These are phyloP conservation scores for Drosophila erecta DNA, from an alignment of 1,140 invertebrate species.

Conservation along the genomic window DNA sequence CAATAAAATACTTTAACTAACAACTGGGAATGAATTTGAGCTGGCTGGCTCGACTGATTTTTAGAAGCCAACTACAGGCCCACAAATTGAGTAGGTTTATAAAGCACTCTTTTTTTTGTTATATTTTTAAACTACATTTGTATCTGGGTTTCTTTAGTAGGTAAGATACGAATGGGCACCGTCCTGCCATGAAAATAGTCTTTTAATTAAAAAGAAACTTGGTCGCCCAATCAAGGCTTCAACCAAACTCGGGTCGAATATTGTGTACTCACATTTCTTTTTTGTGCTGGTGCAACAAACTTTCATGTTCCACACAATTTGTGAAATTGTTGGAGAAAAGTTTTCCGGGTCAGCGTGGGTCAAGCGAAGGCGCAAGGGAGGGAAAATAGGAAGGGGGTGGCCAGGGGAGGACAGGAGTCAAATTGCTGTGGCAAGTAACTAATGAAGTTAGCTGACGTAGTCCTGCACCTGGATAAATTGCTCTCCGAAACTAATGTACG, in stretches of 20 bases:
- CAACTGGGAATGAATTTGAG: conserved; percentile 2
- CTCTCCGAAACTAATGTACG: conserved; percentile 32
- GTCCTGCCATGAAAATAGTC: conserved; percentile 20
- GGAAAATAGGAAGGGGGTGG: not conserved
- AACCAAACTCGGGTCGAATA: not conserved
- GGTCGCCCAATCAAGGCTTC: not conserved
- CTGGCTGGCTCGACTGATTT: conserved; percentile 7
- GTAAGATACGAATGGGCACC: too few relatives aligned
- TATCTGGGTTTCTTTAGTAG: not conserved
- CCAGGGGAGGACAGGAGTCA: conserved; percentile 5
- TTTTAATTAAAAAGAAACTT: conserved; percentile 33
- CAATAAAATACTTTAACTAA: conserved; percentile 13
- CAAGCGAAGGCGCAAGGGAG: conserved; percentile 11
- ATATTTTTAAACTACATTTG: too few relatives aligned
- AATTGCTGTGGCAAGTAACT: conserved; percentile 39
- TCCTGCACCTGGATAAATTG: conserved; percentile 16
- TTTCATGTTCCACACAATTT: conserved; percentile 31
- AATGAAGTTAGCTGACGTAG: conserved; percentile 39
- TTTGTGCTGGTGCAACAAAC: conserved; percentile 11
- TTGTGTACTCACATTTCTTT: not conserved
- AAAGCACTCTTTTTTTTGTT: too few relatives aligned
- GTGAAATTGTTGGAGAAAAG: conserved; percentile 37
- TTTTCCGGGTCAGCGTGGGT: conserved; percentile 40
- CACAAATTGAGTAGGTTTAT: too few relatives aligned
- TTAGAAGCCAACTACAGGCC: conserved; percentile 4